Conservation (phyloP, 2,888 invertebrate species). For the Drosophila anomalata region DNA sequence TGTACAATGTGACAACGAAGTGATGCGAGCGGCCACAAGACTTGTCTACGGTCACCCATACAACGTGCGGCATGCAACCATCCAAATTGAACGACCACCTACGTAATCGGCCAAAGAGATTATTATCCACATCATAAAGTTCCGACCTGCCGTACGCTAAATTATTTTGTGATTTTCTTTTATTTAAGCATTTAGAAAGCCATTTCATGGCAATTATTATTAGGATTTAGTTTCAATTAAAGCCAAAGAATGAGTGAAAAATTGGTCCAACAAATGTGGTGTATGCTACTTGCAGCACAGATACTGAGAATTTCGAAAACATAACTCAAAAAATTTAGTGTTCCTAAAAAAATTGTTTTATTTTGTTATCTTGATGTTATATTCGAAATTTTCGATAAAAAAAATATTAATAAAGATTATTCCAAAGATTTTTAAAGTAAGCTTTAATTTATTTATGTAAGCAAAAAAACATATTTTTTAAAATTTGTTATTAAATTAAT, state of each 20-base stretch:
- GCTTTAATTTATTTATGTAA: too few relatives aligned
- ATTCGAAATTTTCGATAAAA: background rate
- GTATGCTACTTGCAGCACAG: background rate
- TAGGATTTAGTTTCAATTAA: slow-evolving; percentile 1
- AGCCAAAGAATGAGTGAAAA: slow-evolving; percentile 14
- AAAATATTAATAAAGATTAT: background rate
- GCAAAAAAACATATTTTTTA: too few relatives aligned
- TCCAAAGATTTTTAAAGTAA: background rate
- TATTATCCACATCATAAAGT: background rate
- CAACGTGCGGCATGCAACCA: slow-evolving; percentile 82
- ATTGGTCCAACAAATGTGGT: background rate
- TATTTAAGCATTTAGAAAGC: slow-evolving; percentile 3
- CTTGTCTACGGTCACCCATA: slow-evolving; percentile 77
- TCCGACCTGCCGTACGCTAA: slow-evolving; percentile 19
- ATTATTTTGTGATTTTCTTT: slow-evolving; percentile 13
- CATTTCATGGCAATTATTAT: slow-evolving; percentile 8
- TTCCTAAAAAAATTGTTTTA: background rate
- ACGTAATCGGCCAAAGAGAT: slow-evolving; percentile 44
- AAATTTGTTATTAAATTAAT: too few relatives aligned
- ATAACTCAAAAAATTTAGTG: background rate
- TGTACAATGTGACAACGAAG: slow-evolving; percentile 68
- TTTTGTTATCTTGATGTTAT: background rate
- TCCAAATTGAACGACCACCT: slow-evolving; percentile 81
- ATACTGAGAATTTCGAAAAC: background rate
- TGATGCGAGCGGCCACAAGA: slow-evolving; percentile 78